Evolutionary conservation across 2,797 vertebrate species (phyloP).

Genomic region (Coregonus sp.): DNA sequence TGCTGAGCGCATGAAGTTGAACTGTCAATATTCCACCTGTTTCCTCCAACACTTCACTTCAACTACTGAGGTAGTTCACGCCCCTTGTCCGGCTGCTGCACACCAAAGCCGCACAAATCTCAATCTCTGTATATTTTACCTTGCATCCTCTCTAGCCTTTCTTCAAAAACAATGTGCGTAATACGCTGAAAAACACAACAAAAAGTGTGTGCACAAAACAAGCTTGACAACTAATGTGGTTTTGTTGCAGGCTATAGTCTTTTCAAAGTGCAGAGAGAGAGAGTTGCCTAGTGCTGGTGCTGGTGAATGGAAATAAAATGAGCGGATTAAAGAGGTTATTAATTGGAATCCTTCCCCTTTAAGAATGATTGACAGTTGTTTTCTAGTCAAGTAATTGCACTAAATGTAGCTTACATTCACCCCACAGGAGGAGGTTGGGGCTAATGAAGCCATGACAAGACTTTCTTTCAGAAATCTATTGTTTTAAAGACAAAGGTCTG

Average conservation of each 20-base stretch:
- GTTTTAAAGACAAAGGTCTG: slow-evolving; percentile 68
- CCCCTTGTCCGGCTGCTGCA: slow-evolving; percentile 30
- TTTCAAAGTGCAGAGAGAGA: slow-evolving; percentile 52
- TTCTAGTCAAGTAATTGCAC: slow-evolving; percentile 85
- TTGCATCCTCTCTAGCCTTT: not conserved
- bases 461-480: slow-evolving; percentile 71
- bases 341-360: slow-evolving; percentile 87
- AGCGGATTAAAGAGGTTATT: slow-evolving; percentile 76
- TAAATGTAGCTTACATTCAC: slow-evolving; percentile 78
- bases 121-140: not conserved
- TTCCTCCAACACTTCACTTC: slow-evolving; percentile 37
- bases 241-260: slow-evolving; percentile 29
- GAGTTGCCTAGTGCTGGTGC: slow-evolving; percentile 57
- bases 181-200: slow-evolving; percentile 10
- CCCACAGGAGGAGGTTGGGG: slow-evolving; percentile 60
- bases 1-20: slow-evolving; percentile 47
- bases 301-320: slow-evolving; percentile 77
- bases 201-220: slow-evolving; percentile 17
- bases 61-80: slow-evolving; percentile 39
- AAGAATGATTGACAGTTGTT: slow-evolving; percentile 90
- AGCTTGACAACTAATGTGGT: slow-evolving; percentile 7
- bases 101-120: not conserved
- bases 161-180: not conserved
- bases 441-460: slow-evolving; percentile 68
- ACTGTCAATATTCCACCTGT: slow-evolving; percentile 66